Percentiles rank a stretch among this genome's conserved stretches.
Evolutionary conservation across 2,113 vertebrate genomes (phyloP).

Genomic region (Calyptomena viridis): DNA sequence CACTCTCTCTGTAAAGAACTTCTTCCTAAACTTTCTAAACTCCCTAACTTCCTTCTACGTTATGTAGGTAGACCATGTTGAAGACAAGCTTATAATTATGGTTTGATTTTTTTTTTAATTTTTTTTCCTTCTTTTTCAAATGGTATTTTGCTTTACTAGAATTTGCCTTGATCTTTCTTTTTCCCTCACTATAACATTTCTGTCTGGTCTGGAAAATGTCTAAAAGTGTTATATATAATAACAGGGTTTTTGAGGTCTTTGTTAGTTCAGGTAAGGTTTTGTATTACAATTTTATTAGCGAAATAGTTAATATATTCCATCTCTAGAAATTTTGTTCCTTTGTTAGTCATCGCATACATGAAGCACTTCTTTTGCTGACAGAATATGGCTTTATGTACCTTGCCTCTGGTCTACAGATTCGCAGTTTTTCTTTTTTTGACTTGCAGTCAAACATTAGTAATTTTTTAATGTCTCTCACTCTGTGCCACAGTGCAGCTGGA

Average conservation of each 20-base stretch:
- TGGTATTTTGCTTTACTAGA: neutral
- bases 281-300: neutral
- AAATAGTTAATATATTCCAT: neutral
- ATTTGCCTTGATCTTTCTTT: neutral
- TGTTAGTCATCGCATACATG: neutral
- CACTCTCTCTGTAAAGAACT: too few relatives aligned
- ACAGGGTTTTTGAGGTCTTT: neutral
- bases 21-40: too few relatives aligned
- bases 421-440: neutral
- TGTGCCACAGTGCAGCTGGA: neutral
- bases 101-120: too few relatives aligned
- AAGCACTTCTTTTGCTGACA: neutral
- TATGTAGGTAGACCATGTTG: neutral
- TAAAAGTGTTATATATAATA: neutral
- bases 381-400: neutral
- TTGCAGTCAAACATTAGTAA: neutral
- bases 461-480: neutral
- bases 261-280: neutral
- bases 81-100: neutral
- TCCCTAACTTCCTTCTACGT: too few relatives aligned
- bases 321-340: neutral
- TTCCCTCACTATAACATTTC: neutral
- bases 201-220: neutral
- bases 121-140: neutral
- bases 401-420: neutral